Evolutionary conservation across 2,888 invertebrate species (phyloP), one percentile per base, ranked within the genome.

Genomic region (Scelioninae gen. 1): DNA sequence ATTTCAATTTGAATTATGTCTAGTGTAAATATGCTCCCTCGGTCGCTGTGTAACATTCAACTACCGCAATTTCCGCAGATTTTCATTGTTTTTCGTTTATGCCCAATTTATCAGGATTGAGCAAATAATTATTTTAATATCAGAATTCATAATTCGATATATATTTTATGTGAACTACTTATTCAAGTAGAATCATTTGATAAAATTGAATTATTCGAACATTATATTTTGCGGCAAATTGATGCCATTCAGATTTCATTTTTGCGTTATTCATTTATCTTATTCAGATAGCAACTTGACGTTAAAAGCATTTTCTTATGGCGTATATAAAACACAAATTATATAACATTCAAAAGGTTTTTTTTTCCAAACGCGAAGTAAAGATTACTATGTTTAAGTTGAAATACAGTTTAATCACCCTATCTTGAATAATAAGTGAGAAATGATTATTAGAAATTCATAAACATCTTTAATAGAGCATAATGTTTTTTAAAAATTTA

Each of bases 1-100:
- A 34, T 68, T 65, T 45, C 55, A 60, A 68, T 62, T 77, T 77
- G 62, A 77, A 77, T 77, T 68, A 60, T 68, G 68, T 43, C 10
- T 49, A 75, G 58, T 65, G 66, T 68, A 66, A 76, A 68, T 43
- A 66, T 32, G 56, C 15, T 23, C 66, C 15, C 32, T 63, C 6
- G 45, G 62, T n/a, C 34, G 32, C 8, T 5, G n/a, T 58, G 43
- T 29, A 43, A 51, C 16, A 60, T 58, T 47, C 58, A 56, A 66
- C 60, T 47, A 34, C 47, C 62, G 68, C 56, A 29, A 60, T 65
- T 56, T 38, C 47, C 29, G 53, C 47, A 32, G 13, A 60, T 45
- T 76, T 43, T 47, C 76, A 76, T 76, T 76, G 76, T 76, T 56
- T 60, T 43, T 58, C 15, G 3, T n/a, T 66, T 66, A 66, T 40